Conservation (phyloP, 2,113 vertebrate genomes). For the Laticauda colubrina region DNA sequence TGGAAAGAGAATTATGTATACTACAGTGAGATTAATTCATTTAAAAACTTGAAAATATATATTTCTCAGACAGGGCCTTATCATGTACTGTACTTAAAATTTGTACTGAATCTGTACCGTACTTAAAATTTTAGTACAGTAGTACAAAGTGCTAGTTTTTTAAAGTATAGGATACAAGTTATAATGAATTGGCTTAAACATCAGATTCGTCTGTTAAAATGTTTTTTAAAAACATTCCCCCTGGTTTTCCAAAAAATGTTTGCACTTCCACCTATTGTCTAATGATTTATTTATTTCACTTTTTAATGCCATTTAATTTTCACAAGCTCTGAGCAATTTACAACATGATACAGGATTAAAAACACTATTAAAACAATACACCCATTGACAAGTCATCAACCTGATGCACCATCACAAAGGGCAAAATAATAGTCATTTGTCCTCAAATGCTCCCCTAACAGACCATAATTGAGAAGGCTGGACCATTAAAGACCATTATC, state of each 20-base stretch:
- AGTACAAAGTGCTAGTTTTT: not conserved
- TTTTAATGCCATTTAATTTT: not conserved
- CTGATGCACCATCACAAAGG: not conserved
- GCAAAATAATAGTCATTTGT: not conserved
- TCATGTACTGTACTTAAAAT: not conserved
- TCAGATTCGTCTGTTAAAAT: not conserved
- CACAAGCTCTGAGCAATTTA: not conserved
- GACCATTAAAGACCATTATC: not conserved
- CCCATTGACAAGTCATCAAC: not conserved
- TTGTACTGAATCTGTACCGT: not conserved
- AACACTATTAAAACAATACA: not conserved
- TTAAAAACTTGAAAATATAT: not conserved
- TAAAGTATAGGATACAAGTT: not conserved
- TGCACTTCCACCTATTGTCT: not conserved
- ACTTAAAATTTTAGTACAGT: not conserved
- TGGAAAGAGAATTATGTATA: not conserved
- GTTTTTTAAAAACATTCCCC: not conserved
- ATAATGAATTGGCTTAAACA: not conserved
- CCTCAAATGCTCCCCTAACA: not conserved
- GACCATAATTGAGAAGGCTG: not conserved
- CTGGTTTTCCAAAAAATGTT: not conserved
- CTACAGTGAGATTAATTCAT: not conserved
- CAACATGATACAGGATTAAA: not conserved
- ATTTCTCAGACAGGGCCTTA: not conserved
- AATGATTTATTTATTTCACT: not conserved